phyloP scores from a whole-genome alignment of 2,888 invertebrate genomes.

The Herminia tarsipennalis region DNA sequence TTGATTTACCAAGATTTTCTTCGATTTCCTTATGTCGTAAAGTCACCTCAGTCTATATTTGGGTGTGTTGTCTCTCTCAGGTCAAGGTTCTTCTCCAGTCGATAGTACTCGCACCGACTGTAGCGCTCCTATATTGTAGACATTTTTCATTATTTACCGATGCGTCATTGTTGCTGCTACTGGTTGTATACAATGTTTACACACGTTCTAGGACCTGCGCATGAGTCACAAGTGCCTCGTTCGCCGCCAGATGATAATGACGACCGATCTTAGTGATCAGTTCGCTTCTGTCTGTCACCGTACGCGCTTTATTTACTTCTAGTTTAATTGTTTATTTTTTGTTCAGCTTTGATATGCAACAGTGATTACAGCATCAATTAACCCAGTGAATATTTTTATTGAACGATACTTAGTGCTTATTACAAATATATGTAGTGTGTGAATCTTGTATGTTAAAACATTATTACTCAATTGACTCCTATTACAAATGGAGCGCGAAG shows the following conservation, averaged over 20 bases:
- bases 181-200: conserved; percentile 70
- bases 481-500: conserved; percentile 64
- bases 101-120: conserved; percentile 43
- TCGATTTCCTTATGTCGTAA: conserved; percentile 23
- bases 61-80: conserved; percentile 40
- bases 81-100: conserved; percentile 45
- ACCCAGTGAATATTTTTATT: conserved; percentile 27
- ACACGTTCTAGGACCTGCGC: conserved; percentile 68
- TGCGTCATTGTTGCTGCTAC: conserved; percentile 70
- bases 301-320: conserved; percentile 49
- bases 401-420: conserved; percentile 12
- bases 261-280: conserved; percentile 62
- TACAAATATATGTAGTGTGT: conserved; percentile 44
- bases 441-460: conserved; percentile 52
- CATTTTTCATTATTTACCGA: conserved; percentile 59
- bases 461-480: conserved; percentile 55
- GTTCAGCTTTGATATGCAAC: conserved; percentile 20
- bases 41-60: conserved; percentile 34
- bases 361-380: conserved; percentile 32
- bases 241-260: conserved; percentile 70
- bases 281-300: conserved; percentile 56
- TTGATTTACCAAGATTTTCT: conserved; percentile 26
- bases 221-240: conserved; percentile 68
- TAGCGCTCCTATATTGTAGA: conserved; percentile 66
- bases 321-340: conserved; percentile 33